Conservation (phyloP, 2,888 invertebrate species). For the Sepioteuthis lessoniana region DNA sequence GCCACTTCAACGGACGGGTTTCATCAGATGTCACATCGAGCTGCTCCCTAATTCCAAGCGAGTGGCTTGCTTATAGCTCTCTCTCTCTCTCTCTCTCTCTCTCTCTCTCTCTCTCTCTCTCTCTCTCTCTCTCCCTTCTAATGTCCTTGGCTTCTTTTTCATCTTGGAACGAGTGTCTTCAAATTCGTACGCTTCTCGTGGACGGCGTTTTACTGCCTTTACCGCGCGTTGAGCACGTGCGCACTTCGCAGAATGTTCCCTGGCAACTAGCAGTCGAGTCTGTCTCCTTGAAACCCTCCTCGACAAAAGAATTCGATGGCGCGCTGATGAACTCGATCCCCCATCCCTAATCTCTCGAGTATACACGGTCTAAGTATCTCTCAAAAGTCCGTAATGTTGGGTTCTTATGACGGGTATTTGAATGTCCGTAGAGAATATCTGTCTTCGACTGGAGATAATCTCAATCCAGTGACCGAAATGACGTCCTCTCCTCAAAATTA, state of each 20-base stretch:
- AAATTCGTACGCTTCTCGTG: neutral
- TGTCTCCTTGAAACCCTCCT: neutral
- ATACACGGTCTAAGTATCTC: neutral
- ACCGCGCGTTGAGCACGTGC: neutral
- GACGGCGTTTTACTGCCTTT: neutral
- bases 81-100: neutral
- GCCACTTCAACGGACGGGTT: neutral
- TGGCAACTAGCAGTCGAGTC: neutral
- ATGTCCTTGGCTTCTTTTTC: no score
- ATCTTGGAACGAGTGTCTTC: neutral
- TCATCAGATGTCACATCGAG: neutral
- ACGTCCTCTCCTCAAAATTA: no score
- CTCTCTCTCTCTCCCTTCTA: no score
- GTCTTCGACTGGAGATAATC: no score
- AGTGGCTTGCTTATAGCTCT: neutral
- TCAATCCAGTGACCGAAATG: no score
- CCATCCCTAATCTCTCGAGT: neutral
- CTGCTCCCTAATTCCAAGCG: neutral
- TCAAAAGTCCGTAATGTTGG: neutral
- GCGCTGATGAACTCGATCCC: neutral
- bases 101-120: no score
- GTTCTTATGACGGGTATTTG: no score
- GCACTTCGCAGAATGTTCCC: neutral
- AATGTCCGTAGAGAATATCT: no score
- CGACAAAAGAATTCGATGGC: neutral